Evolutionary conservation across 2,888 invertebrate genomes (phyloP).

Genomic region (Diarsia rubi): DNA sequence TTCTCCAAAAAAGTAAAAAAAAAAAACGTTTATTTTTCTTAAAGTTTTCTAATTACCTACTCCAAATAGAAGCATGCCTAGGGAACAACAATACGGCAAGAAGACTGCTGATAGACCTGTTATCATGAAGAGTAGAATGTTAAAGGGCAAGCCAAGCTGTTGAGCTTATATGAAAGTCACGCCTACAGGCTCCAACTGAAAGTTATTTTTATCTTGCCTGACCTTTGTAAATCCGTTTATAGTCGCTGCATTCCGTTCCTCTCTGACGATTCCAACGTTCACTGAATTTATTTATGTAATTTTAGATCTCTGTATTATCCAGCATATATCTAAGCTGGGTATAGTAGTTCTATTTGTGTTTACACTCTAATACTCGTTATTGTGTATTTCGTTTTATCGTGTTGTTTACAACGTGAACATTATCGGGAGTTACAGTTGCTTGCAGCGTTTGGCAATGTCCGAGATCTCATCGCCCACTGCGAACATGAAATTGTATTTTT

Average conservation of each 20-base stretch:
- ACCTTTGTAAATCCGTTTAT: conserved; percentile 48
- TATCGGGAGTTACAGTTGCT: background rate
- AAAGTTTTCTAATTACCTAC: conserved; percentile 3
- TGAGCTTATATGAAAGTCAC: no score
- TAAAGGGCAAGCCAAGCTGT: no score
- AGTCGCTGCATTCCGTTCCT: conserved; percentile 34
- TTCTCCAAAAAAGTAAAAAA: conserved; percentile 7
- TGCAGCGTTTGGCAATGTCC: conserved; percentile 25
- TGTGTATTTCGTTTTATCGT: conserved; percentile 25
- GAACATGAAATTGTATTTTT: background rate
- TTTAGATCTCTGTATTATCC: conserved; percentile 49
- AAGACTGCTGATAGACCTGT: no score
- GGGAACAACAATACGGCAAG: no score
- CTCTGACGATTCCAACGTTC: conserved; percentile 13
- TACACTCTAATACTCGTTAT: conserved; percentile 31
- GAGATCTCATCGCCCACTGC: conserved; percentile 9
- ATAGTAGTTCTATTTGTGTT: conserved; percentile 43
- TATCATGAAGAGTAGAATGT: no score
- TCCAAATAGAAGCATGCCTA: background rate
- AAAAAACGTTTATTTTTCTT: conserved; percentile 26
- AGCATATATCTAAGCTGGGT: conserved; percentile 26
- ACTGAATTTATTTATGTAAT: conserved; percentile 48
- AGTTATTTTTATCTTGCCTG: conserved; percentile 36
- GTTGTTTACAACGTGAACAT: conserved; percentile 41
- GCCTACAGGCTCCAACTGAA: background rate